A percentile compares a stretch with the other conserved stretches of the same genome.
phyloP scores from a whole-genome alignment of 2,888 invertebrate genomes.

The Graphium colonna region DNA sequence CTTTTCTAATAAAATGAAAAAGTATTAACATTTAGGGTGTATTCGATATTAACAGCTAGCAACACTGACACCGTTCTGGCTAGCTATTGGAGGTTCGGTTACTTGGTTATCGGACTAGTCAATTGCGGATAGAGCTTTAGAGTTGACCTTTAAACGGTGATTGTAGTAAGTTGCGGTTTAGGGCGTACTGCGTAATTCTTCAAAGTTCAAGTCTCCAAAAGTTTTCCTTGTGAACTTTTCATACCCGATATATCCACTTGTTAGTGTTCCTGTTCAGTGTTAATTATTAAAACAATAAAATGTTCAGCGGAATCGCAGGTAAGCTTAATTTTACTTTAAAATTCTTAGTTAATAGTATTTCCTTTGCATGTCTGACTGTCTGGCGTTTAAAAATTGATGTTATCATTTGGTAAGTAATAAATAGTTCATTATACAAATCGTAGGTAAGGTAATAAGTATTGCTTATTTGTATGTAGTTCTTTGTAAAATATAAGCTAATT shows the following conservation, averaged over 20 bases:
- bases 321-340: slow-evolving; percentile 23
- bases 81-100: slow-evolving; percentile 13
- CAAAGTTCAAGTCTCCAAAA: neutral
- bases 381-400: no score
- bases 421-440: no score
- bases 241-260: neutral
- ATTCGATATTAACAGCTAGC: neutral
- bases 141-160: slow-evolving; percentile 31
- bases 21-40: no score
- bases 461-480: no score
- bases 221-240: no score
- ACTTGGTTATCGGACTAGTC: slow-evolving; percentile 2
- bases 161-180: slow-evolving; percentile 20
- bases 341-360: slow-evolving; percentile 1
- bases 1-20: neutral
- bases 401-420: no score
- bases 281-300: slow-evolving; percentile 39
- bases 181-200: slow-evolving; percentile 19
- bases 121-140: slow-evolving; percentile 24
- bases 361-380: neutral
- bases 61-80: slow-evolving; percentile 23
- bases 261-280: slow-evolving; percentile 17
- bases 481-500: no score
- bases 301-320: slow-evolving; percentile 77
- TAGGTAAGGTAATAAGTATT: no score